Evolutionary conservation across 2,113 vertebrate genomes (phyloP).

Genomic region (Propithecus coquereli): DNA sequence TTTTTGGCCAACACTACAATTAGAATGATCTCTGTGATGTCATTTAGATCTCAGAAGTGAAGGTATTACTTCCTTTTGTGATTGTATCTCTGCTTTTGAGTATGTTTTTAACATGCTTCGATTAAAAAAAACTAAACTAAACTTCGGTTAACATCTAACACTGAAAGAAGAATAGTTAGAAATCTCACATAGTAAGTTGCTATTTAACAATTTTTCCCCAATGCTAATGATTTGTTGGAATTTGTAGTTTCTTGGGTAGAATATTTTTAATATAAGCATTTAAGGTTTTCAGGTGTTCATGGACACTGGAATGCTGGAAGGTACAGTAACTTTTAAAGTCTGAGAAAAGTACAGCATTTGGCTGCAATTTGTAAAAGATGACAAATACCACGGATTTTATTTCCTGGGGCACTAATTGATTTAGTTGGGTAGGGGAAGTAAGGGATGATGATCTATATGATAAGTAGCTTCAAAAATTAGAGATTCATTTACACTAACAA

Average conservation of each 20-base stretch:
- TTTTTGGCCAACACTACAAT: background rate
- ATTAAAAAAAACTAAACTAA: background rate
- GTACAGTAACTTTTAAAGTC: background rate
- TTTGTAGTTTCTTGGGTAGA: background rate
- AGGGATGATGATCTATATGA: background rate
- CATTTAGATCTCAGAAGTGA: background rate
- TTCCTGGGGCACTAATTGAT: background rate
- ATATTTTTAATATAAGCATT: slow-evolving; percentile 1
- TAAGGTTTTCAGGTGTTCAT: background rate
- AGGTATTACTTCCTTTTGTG: background rate
- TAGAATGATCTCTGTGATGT: background rate
- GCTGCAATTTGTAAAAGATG: background rate
- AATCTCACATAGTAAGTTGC: background rate
- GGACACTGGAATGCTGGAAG: background rate
- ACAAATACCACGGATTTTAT: background rate
- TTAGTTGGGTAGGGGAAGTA: background rate
- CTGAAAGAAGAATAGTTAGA: background rate
- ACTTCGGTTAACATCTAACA: background rate
- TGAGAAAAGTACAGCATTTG: background rate
- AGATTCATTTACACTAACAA: background rate
- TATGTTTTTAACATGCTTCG: background rate
- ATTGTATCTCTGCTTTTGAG: background rate
- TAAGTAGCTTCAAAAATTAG: slow-evolving; percentile 2
- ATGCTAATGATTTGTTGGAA: background rate
- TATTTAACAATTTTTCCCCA: background rate